Evolutionary conservation across 2,888 invertebrate species (phyloP).

Genomic region (Lypha dubia): DNA sequence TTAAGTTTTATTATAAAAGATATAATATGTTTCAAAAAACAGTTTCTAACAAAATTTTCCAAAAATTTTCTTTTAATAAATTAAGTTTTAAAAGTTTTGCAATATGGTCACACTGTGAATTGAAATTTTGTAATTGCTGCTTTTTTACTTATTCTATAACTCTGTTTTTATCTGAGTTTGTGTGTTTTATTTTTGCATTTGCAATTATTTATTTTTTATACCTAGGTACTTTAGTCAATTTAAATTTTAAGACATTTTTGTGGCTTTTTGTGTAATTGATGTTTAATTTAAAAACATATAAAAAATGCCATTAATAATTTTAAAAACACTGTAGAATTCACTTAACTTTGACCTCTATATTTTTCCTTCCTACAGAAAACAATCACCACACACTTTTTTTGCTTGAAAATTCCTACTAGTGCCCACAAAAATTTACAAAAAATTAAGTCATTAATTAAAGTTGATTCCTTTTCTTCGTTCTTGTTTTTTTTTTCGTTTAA

Average conservation of each 20-base stretch:
- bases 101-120: constrained; percentile 8
- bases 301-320: background rate
- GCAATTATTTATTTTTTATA: constrained; percentile 32
- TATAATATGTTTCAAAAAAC: too few relatives aligned
- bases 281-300: background rate
- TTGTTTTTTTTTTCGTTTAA: constrained; percentile 13
- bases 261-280: constrained; percentile 13
- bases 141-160: constrained; percentile 19
- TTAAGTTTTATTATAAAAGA: too few relatives aligned
- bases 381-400: constrained; percentile 7
- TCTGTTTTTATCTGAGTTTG: constrained; percentile 1
- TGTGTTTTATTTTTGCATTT: constrained; percentile 26
- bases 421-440: constrained; percentile 4
- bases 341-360: constrained; percentile 46
- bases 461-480: constrained; percentile 16
- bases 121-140: background rate
- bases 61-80: background rate
- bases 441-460: constrained; percentile 64
- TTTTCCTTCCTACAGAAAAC: background rate
- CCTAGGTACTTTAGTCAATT: background rate
- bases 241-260: constrained; percentile 30
- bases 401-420: background rate
- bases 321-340: background rate
- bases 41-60: too few relatives aligned
- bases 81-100: too few relatives aligned